phyloP scores from a whole-genome alignment of 2,888 invertebrate species.

The Cryptus viduatorius region DNA sequence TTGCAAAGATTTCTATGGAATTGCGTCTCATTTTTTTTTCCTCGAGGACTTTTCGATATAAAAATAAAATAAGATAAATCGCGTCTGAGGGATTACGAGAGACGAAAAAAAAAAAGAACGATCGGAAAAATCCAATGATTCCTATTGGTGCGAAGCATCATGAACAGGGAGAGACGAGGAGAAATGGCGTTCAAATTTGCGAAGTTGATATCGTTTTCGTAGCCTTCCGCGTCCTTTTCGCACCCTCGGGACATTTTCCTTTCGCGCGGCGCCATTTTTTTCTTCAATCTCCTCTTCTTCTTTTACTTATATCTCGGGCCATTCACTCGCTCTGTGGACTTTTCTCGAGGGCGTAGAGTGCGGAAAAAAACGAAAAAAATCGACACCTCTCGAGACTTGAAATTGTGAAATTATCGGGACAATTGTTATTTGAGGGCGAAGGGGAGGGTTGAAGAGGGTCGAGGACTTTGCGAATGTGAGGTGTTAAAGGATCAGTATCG shows the following conservation, averaged over 20 bases:
- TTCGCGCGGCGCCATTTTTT: conserved; percentile 22
- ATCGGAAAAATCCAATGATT: conserved; percentile 54
- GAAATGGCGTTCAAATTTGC: conserved; percentile 60
- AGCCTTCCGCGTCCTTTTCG: conserved; percentile 47
- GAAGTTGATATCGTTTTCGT: conserved; percentile 62
- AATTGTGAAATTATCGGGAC: conserved; percentile 61
- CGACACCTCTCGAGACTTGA: conserved; percentile 33
- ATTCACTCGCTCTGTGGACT: conserved; percentile 43
- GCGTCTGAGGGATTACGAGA: conserved; percentile 42
- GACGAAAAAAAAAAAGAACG: neutral
- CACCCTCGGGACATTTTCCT: conserved; percentile 47
- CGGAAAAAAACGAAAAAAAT: conserved; percentile 22
- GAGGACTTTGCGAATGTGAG: conserved; percentile 16
- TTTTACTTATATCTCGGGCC: conserved; percentile 16
- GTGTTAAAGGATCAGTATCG: conserved; percentile 43
- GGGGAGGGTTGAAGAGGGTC: conserved; percentile 26
- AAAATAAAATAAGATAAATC: conserved; percentile 46
- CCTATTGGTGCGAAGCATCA: conserved; percentile 3
- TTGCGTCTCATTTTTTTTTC: neutral
- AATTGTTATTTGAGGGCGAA: conserved; percentile 48
- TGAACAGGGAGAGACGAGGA: neutral
- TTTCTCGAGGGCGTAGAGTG: conserved; percentile 12
- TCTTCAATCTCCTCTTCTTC: conserved; percentile 27
- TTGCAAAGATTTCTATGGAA: neutral
- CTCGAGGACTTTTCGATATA: conserved; percentile 16